Percentiles rank a stretch among this genome's conserved stretches.
Evolutionary conservation across 2,888 invertebrate species (phyloP).

Genomic region (Ditula angustiorana): DNA sequence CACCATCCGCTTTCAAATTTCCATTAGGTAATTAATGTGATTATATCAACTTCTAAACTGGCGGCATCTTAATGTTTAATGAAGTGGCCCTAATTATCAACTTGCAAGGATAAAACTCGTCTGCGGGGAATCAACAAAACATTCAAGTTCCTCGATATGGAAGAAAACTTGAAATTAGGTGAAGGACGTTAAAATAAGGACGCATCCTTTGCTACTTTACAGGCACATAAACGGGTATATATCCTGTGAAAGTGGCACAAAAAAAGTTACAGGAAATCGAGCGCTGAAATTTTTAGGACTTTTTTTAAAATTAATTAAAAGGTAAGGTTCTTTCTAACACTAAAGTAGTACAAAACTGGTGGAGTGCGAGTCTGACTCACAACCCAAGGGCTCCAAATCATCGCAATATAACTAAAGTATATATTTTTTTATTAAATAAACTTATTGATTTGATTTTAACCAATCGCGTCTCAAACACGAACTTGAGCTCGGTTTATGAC

Average conservation of each 20-base stretch:
- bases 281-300: too few species aligned
- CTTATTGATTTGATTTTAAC: too few species aligned
- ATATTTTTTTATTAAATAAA: too few species aligned
- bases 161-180: constrained; percentile 3
- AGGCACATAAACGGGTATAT: too few species aligned
- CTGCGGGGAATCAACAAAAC: not conserved
- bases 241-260: not conserved
- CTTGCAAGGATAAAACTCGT: not conserved
- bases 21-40: not conserved
- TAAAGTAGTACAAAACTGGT: too few species aligned
- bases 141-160: constrained; percentile 4
- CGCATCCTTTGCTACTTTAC: not conserved
- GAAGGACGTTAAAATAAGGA: not conserved
- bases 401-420: too few species aligned
- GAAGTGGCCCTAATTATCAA: not conserved
- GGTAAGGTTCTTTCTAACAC: too few species aligned
- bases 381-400: too few species aligned
- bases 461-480: too few species aligned
- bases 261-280: not conserved
- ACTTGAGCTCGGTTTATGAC: too few species aligned
- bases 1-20: not conserved
- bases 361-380: too few species aligned
- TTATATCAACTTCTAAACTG: not conserved
- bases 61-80: not conserved
- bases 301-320: too few species aligned